These are phyloP conservation scores for Sandelia bainsii DNA, from an alignment of 2,797 vertebrate species.

Conservation along the genomic window DNA sequence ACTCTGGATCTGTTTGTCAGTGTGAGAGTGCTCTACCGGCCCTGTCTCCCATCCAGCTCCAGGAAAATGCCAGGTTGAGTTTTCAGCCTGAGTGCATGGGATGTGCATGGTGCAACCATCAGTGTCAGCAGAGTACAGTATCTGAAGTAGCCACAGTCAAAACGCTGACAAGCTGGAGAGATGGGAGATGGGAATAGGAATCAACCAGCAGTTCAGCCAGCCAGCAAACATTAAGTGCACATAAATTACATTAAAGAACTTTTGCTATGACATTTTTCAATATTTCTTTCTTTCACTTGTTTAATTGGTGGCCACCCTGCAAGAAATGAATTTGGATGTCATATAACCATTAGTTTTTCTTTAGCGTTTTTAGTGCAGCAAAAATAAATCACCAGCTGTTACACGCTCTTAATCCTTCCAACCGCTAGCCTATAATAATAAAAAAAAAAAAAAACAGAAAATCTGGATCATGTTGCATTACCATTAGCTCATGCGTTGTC, in stretches of 20 bases:
- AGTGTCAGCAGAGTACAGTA: slow-evolving; percentile 77
- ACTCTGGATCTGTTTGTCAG: slow-evolving; percentile 64
- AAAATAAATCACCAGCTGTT: neutral
- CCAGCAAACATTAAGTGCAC: slow-evolving; percentile 41
- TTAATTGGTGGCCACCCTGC: neutral
- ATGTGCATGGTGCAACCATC: slow-evolving; percentile 69
- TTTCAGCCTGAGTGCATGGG: slow-evolving; percentile 80
- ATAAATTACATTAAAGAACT: slow-evolving; percentile 24
- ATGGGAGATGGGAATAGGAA: slow-evolving; percentile 48
- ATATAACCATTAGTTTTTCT: neutral
- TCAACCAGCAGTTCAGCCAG: slow-evolving; percentile 35
- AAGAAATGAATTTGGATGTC: neutral
- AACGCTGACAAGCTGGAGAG: slow-evolving; percentile 68
- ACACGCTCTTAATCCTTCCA: neutral
- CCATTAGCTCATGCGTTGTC: neutral
- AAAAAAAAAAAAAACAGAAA: too few relatives aligned
- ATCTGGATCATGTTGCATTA: neutral
- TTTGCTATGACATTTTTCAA: neutral
- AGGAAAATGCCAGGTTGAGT: slow-evolving; percentile 79
- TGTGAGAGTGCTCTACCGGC: slow-evolving; percentile 47
- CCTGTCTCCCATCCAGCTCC: slow-evolving; percentile 61
- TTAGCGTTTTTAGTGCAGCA: neutral
- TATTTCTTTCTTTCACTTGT: slow-evolving; percentile 4
- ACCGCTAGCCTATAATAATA: too few relatives aligned
- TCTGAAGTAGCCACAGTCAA: slow-evolving; percentile 65